Percentiles rank a stretch among this genome's conserved stretches.
Conservation (phyloP, 2,113 vertebrate species). For the Aphelocoma coerulescens region DNA sequence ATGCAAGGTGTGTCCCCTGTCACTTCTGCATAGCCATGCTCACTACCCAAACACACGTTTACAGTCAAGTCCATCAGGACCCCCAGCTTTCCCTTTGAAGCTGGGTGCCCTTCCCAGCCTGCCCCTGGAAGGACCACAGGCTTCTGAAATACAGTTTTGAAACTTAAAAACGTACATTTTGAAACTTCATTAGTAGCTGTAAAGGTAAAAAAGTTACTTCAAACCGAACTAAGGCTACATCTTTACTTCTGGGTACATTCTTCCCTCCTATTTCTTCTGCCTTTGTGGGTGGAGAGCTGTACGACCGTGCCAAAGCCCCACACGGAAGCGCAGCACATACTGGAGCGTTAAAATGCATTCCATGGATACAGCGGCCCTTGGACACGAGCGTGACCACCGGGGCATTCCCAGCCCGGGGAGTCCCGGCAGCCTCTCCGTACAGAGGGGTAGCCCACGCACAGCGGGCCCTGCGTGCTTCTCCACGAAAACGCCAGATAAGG, state of each 20-base stretch:
- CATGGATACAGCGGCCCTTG: fast-evolving
- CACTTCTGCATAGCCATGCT: fast-evolving
- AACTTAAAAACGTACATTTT: background rate
- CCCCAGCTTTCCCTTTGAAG: background rate
- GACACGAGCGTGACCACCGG: fast-evolving
- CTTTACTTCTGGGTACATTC: background rate
- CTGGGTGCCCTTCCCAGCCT: background rate
- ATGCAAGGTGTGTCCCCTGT: background rate
- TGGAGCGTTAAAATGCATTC: fast-evolving
- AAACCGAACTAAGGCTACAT: background rate
- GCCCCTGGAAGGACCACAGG: too few relatives aligned
- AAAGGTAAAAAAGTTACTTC: background rate
- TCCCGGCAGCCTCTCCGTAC: fast-evolving
- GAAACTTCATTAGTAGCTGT: background rate
- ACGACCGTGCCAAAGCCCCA: fast-evolving
- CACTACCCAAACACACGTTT: background rate
- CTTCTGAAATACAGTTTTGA: background rate
- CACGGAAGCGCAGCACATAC: background rate
- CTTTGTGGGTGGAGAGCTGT: fast-evolving
- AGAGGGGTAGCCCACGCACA: fast-evolving
- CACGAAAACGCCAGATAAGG: fast-evolving
- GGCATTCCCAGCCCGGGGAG: fast-evolving
- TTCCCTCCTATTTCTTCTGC: background rate
- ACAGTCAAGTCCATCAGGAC: background rate
- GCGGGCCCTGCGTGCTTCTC: fast-evolving